Conservation (phyloP, 2,113 vertebrate species). For the Phyllostomus hastatus region DNA sequence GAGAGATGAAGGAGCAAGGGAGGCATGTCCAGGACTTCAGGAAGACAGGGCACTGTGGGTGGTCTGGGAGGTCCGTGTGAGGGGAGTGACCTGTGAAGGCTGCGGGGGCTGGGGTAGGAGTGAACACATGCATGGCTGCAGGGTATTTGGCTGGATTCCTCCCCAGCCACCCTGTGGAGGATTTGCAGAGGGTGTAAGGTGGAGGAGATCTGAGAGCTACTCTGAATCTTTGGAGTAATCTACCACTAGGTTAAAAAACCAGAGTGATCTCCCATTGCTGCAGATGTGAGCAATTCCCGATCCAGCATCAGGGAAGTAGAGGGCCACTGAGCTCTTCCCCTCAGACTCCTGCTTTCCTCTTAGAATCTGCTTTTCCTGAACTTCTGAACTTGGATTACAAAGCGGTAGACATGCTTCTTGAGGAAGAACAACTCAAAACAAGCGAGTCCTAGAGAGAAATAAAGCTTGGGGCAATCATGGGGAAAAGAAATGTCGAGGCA, state of each 20-base stretch:
- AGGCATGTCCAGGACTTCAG: not conserved
- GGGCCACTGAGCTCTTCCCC: not conserved
- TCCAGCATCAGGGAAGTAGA: not conserved
- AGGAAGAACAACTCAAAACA: not conserved
- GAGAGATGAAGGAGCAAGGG: not conserved
- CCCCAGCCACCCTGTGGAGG: not conserved
- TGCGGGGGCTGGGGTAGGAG: not conserved
- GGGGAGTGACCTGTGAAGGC: conserved; percentile 8
- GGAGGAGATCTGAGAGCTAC: not conserved
- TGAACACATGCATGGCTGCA: conserved; percentile 40
- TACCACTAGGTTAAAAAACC: not conserved
- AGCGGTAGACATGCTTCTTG: not conserved
- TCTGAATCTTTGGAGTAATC: not conserved
- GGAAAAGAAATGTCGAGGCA: not conserved
- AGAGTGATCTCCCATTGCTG: not conserved
- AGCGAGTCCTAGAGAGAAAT: not conserved
- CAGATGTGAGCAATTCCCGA: not conserved
- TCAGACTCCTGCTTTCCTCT: not conserved
- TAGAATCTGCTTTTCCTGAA: not conserved
- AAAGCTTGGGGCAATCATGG: not conserved
- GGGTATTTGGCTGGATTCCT: conserved; percentile 44
- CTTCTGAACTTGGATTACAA: conserved; percentile 32
- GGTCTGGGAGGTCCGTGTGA: conserved; percentile 22
- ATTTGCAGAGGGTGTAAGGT: not conserved
- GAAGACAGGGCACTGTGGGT: conserved; percentile 40